A percentile compares a stretch with the other conserved stretches of the same genome.
These are phyloP conservation scores for Hypotaenidia philippensis DNA, from an alignment of 2,797 vertebrate species.

Conservation along the genomic window DNA sequence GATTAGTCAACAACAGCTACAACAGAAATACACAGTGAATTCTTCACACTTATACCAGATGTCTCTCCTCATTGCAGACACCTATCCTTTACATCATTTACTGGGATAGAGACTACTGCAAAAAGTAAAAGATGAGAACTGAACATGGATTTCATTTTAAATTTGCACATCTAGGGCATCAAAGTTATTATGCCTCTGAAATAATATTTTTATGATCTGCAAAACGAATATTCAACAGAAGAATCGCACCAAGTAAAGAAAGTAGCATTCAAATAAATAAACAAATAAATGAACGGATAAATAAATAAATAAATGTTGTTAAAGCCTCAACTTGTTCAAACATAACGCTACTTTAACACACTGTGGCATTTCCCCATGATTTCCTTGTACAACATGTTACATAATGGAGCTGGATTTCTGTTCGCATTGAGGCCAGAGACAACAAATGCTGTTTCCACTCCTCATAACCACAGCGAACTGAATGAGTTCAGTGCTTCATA, in stretches of 20 bases:
- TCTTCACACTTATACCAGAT: background rate
- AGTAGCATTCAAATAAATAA: background rate
- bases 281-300: background rate
- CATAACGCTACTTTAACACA: background rate
- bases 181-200: background rate
- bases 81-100: background rate
- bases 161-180: background rate
- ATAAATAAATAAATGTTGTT: background rate
- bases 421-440: constrained; percentile 46
- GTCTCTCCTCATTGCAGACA: background rate
- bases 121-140: background rate
- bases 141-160: background rate
- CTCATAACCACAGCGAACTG: background rate
- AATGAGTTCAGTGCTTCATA: constrained; percentile 22
- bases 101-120: background rate
- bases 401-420: constrained; percentile 8
- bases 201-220: background rate
- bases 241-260: background rate
- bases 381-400: constrained; percentile 3
- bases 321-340: background rate
- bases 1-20: background rate
- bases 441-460: background rate
- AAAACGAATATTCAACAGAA: background rate
- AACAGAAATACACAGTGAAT: background rate
- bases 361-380: background rate